Conservation (phyloP, 2,888 invertebrate genomes). For the Pharmacophagus antenor region DNA sequence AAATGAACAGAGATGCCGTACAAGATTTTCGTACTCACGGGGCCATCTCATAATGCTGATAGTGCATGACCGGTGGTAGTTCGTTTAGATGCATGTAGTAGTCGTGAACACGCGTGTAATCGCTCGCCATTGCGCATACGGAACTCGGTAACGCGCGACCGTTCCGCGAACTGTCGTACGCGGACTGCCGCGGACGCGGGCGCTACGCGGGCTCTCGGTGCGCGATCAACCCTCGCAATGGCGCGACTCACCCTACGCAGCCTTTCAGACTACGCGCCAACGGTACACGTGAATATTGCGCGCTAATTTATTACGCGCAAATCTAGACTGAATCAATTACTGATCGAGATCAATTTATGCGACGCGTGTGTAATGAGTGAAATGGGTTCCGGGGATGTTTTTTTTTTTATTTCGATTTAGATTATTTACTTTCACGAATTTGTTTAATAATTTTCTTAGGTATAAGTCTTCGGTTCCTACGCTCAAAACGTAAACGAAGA, state of each 20-base stretch:
- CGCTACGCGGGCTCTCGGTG: constrained; percentile 14
- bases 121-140: constrained; percentile 50
- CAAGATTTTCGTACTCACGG: constrained; percentile 52
- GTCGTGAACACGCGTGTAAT: constrained; percentile 52
- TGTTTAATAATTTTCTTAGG: too few species aligned
- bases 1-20: background rate
- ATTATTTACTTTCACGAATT: too few species aligned
- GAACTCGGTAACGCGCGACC: constrained; percentile 33
- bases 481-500: too few species aligned
- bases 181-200: constrained; percentile 24
- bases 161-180: constrained; percentile 32
- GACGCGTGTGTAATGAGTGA: too few species aligned
- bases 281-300: too few species aligned
- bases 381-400: too few species aligned
- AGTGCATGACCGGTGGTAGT: constrained; percentile 45
- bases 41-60: constrained; percentile 45
- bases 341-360: too few species aligned
- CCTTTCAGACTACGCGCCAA: background rate
- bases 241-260: constrained; percentile 1
- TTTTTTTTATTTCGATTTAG: too few species aligned
- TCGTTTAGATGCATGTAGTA: constrained; percentile 54
- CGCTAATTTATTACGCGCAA: background rate
- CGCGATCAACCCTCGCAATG: constrained; percentile 11
- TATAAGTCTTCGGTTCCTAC: too few species aligned
- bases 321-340: too few species aligned